Conservation (phyloP, 2,797 vertebrate genomes). For the Rallus crepitans region DNA sequence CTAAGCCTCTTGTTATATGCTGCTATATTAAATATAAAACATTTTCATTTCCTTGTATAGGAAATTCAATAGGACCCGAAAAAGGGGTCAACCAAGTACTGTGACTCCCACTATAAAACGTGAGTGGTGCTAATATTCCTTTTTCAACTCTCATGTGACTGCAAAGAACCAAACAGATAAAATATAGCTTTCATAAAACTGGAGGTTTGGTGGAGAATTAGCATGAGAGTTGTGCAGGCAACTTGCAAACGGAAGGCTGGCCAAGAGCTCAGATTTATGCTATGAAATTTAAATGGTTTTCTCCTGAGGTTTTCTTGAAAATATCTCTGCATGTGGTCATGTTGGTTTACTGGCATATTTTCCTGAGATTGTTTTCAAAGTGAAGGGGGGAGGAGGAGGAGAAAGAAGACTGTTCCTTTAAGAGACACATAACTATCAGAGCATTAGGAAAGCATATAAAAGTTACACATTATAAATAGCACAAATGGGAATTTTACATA, state of each 20-base stretch:
- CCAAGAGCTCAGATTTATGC: slow-evolving; percentile 81
- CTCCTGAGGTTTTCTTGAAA: slow-evolving; percentile 79
- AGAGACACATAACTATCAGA: slow-evolving; percentile 50
- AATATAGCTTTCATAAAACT: slow-evolving; percentile 85
- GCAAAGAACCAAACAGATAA: slow-evolving; percentile 81
- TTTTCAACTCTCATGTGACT: slow-evolving; percentile 75
- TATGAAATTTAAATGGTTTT: slow-evolving; percentile 79
- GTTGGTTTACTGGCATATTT: slow-evolving; percentile 75
- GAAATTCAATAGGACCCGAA: slow-evolving; percentile 80
- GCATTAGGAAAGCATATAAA: slow-evolving; percentile 29
- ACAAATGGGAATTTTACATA: slow-evolving; percentile 68
- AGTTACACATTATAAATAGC: slow-evolving; percentile 46
- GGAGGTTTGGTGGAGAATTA: slow-evolving; percentile 79
- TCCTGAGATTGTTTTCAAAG: slow-evolving; percentile 68
- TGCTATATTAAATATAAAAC: slow-evolving; percentile 80
- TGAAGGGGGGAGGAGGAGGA: background rate
- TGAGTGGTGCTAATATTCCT: slow-evolving; percentile 80
- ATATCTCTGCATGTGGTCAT: slow-evolving; percentile 71
- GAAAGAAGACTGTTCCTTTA: slow-evolving; percentile 62
- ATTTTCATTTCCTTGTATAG: slow-evolving; percentile 82
- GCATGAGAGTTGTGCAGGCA: slow-evolving; percentile 73
- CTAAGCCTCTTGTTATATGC: slow-evolving; percentile 75
- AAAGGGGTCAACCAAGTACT: slow-evolving; percentile 78
- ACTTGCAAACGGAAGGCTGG: slow-evolving; percentile 75
- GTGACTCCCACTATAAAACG: slow-evolving; percentile 79